Base-by-base conservation (phyloP, 1,140 invertebrate species). In the Coenobita brevimanus region DNA sequence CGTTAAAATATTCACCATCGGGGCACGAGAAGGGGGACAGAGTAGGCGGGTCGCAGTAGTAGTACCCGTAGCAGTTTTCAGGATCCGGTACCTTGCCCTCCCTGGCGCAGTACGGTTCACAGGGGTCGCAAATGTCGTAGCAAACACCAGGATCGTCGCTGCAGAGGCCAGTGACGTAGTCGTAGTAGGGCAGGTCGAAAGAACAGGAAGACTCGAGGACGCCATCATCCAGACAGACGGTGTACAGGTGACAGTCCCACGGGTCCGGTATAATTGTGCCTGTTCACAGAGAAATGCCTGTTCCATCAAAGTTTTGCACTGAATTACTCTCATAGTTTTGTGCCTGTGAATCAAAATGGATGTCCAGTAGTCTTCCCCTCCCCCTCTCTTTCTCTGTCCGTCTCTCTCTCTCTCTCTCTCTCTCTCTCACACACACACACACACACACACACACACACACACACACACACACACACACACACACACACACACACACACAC, bases 21-120 rank as follows among this genome's bases (percentile, higher is more conserved):
- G 84, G 73, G 41, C 84, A 87, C 6, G 24, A 17, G 54, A 87
- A 87, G 17, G 24, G 27, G 13, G 75, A 54, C 17, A 62, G 33
- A 4, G 30, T 8, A 17, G 43, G 43, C 60, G 84, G 84, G 38
- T 87, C 73, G 73, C 84, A 87, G 57, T 87, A 87, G 10, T 54
- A 62, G 75, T 87, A 87, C n/a, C 43, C 57, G 0, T n/a, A 2
- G 38, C 84, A 87, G 54, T 87, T 41, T 21, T 17, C 21, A 6
- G 84, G 84, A 4, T 87, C 36, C 0, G 73, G 84, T 10, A 87
- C 33, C 27, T 57, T 60, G 17, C 84, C 84, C n/a, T 78, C 50
- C 0, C 21, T 21, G 8, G 64, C 38, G 50, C 84, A 87, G 73
- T 79, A 87, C 27, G 76, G 21, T 1, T 78, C 33, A 38, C 84